Percentiles rank a stretch among this genome's conserved stretches.
Conservation (phyloP, 2,888 invertebrate species). For the Graphium colonna region DNA sequence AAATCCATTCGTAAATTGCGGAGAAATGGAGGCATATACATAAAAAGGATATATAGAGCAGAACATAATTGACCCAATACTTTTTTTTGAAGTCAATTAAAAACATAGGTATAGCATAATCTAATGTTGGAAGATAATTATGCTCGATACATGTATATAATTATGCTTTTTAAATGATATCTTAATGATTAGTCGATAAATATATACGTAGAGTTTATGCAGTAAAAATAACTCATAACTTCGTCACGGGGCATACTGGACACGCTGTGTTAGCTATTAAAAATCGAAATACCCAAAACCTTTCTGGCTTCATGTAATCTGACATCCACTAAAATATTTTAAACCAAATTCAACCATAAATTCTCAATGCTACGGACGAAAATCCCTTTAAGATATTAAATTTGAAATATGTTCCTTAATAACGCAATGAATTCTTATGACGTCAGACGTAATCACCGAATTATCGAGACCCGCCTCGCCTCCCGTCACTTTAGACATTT, state of each 20-base stretch:
- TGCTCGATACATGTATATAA: no score
- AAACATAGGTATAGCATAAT: no score
- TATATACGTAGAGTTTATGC: no score
- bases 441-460: conserved; percentile 11
- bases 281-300: conserved; percentile 37
- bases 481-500: background rate
- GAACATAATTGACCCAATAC: no score
- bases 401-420: conserved; percentile 10
- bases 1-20: no score
- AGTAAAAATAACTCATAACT: conserved; percentile 23
- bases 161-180: no score
- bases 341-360: conserved; percentile 2
- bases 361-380: background rate
- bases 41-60: no score
- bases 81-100: no score
- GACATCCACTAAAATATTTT: no score
- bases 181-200: no score
- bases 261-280: conserved; percentile 41
- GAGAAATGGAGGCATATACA: no score
- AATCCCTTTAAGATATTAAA: background rate
- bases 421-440: conserved; percentile 22
- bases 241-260: conserved; percentile 33
- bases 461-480: background rate
- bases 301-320: conserved; percentile 35
- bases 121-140: no score